Percentiles rank a stretch among this genome's conserved stretches.
phyloP scores from a whole-genome alignment of 2,113 vertebrate species.

The Hippolais icterina region DNA sequence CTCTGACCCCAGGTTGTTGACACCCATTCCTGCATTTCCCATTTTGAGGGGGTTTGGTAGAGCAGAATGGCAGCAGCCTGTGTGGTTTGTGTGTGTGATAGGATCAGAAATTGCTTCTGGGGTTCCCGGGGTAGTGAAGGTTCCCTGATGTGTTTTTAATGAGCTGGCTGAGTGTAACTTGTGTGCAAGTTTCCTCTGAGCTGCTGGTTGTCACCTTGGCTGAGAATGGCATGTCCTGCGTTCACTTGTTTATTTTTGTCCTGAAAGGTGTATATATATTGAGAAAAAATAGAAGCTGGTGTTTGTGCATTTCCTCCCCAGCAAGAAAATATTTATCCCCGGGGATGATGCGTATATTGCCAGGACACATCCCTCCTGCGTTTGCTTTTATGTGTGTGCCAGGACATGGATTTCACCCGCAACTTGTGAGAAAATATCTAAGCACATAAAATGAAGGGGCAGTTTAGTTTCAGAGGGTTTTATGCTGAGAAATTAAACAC shows the following conservation, averaged over 20 bases:
- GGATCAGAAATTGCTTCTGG: neutral
- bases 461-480: slow-evolving; percentile 1
- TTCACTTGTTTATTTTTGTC: neutral
- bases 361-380: neutral
- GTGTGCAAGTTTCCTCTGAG: neutral
- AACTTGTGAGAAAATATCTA: neutral
- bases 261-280: neutral
- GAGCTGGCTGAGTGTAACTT: neutral
- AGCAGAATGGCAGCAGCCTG: rapidly evolving
- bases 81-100: neutral
- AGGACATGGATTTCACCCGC: neutral
- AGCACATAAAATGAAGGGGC: neutral
- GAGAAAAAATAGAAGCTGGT: neutral
- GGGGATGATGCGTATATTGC: neutral
- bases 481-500: neutral
- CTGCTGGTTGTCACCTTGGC: neutral
- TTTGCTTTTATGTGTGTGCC: neutral
- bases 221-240: neutral
- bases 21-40: neutral
- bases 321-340: neutral
- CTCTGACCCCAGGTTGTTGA: neutral
- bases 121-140: neutral
- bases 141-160: neutral
- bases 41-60: neutral
- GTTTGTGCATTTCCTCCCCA: neutral